phyloP scores from a whole-genome alignment of 1,140 invertebrate genomes.

The Conus ventricosus region DNA sequence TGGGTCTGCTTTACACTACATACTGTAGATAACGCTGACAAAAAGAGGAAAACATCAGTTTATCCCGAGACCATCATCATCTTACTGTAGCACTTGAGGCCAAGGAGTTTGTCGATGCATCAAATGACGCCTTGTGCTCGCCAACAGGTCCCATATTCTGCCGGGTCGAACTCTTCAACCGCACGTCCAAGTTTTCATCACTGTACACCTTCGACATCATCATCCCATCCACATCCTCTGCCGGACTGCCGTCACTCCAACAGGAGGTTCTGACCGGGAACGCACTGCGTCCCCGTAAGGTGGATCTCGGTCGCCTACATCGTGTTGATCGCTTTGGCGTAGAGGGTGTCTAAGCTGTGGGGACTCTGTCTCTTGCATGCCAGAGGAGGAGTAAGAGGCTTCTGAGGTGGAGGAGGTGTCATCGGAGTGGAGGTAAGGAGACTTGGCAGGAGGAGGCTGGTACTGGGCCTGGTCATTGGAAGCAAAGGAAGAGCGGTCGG shows the following conservation, averaged over 20 bases:
- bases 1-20: too few relatives aligned
- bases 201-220: slow-evolving; percentile 53
- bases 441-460: background rate
- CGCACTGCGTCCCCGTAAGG: slow-evolving; percentile 22
- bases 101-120: slow-evolving; percentile 47
- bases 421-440: background rate
- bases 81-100: slow-evolving; percentile 28
- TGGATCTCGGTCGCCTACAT: background rate
- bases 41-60: too few relatives aligned
- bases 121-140: background rate
- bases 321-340: background rate
- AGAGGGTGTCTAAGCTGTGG: background rate
- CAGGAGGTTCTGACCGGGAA: slow-evolving; percentile 54
- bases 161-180: slow-evolving; percentile 31
- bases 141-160: background rate
- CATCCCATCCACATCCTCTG: slow-evolving; percentile 49
- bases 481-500: background rate
- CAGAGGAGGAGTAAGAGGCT: background rate
- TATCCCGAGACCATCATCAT: too few relatives aligned
- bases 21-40: too few relatives aligned
- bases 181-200: slow-evolving; percentile 48
- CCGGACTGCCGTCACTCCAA: background rate
- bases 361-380: background rate
- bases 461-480: background rate
- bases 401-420: background rate